Evolutionary conservation across 2,888 invertebrate species (phyloP), one percentile per base, ranked within the genome.

Genomic region (Syrphus vitripennis): DNA sequence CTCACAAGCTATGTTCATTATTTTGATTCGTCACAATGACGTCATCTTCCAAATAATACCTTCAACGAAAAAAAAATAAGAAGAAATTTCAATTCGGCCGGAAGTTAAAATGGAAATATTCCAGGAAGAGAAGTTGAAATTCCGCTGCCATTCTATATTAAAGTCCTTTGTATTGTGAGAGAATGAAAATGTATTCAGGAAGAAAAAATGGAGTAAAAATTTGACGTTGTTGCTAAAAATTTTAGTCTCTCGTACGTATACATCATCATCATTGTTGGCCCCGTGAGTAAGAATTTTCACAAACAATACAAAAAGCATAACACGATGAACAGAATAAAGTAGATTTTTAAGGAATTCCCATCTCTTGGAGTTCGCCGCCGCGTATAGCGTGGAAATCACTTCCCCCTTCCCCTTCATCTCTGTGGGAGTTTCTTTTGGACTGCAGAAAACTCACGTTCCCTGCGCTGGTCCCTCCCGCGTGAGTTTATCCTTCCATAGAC

Each of bases 71-170:
- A 26, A n/a, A 37, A 34, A 21, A 63, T 12, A 16, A 65, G 42
- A n/a, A 10, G 21, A 65, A 67, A n/a, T 29, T 50, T 45, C 31
- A 70, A 75, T 65, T 79, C 45, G 65, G 55, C 67, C 45, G 79
- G 72, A 75, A 78, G 83, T 75, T 69, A 78, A n/a, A 83, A 69
- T 74, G 72, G 59, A 83, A 77, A 83, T n/a, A 83, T 50, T 77
- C 78, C 59, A 67, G 14, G 29, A 5, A 61, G 19, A 50, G 61
- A 78, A 57, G 48, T 69, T 63, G 37, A 69, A 82, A 74, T 70
- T 69, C 79, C 74, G 21, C 72, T 42, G 67, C 72, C 67, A 59
- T 72, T 78, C 53, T 26, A 16, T 19, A 19, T 16, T n/a, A 50
- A 40, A 42, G 45, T 45, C 69, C 53, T 79, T 83, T 83, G 79